phyloP scores from a whole-genome alignment of 1,140 invertebrate species.

The Bursaphelenchus mucronatus region DNA sequence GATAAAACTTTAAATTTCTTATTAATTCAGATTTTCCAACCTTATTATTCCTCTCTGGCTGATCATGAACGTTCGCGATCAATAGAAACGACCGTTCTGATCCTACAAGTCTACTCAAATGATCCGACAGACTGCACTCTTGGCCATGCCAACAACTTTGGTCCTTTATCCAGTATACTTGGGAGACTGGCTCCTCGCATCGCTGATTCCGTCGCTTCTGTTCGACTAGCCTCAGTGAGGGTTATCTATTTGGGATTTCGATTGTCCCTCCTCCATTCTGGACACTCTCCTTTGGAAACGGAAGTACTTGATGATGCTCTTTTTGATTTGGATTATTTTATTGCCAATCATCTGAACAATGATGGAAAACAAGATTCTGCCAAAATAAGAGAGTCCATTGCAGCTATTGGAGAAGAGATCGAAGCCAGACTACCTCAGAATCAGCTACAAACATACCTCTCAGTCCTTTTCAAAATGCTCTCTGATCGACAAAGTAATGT shows the following conservation, averaged over 20 bases:
- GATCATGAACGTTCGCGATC: slow-evolving; percentile 55
- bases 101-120: slow-evolving; percentile 50
- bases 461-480: slow-evolving; percentile 59
- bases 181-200: slow-evolving; percentile 54
- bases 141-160: slow-evolving; percentile 55
- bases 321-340: slow-evolving; percentile 46
- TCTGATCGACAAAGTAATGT: slow-evolving; percentile 55
- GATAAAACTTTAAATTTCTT: slow-evolving; percentile 1
- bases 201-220: slow-evolving; percentile 54
- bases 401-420: slow-evolving; percentile 52
- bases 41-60: slow-evolving; percentile 46
- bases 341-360: slow-evolving; percentile 41
- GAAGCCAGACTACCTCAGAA: slow-evolving; percentile 51
- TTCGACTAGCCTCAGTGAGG: slow-evolving; percentile 38
- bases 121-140: slow-evolving; percentile 48
- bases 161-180: slow-evolving; percentile 49
- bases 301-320: slow-evolving; percentile 46
- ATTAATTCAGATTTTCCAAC: slow-evolving; percentile 47
- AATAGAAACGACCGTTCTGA: slow-evolving; percentile 53
- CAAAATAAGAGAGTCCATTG: slow-evolving; percentile 34
- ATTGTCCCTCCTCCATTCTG: slow-evolving; percentile 49
- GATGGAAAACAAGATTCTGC: slow-evolving; percentile 52
- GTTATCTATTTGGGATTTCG: slow-evolving; percentile 51
- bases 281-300: slow-evolving; percentile 47
- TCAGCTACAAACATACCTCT: slow-evolving; percentile 57